Evolutionary conservation across 2,888 invertebrate species (phyloP), one percentile per base, ranked within the genome.

Genomic region (Synergus laeviventris): DNA sequence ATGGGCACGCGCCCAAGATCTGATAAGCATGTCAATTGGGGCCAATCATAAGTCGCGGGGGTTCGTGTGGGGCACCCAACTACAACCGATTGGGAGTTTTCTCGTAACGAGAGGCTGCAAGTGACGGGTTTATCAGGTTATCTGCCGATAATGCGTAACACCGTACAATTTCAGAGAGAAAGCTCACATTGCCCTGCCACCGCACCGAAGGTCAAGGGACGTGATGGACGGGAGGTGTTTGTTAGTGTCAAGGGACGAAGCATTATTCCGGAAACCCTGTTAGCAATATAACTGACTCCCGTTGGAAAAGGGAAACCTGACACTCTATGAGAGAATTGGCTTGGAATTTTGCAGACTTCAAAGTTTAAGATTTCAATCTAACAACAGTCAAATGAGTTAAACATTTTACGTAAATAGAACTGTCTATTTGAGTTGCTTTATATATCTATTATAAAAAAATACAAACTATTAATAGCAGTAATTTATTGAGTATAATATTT

Each of bases 1-100:
- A 88, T 89, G 89, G 89, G 86, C 89, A 87, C 88, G 87, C 84
- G 88, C 80, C 86, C 79, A 81, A 78, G 86, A 89, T 89, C 88
- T 85, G 89, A 89, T 89, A 89, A 87, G 83, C 83, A 81, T 85
- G 84, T 88, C 87, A 87, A 89, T 89, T 87, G 89, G 87, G 87
- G 85, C 85, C 87, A 87, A 88, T 89, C 88, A 85, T 85, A 88
- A 88, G 86, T 87, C 80, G 84, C 83, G 82, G 81, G 86, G 84
- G 86, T 85, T 85, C 84, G 81, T 79, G 56, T 39, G 60, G 38
- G 42, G 49, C 62, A 75, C 76, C 73, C 12, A 64, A 76, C 75
- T 21, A 42, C n/a, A 36, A 14, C 12, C n/a, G 79, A 39, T 74
- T 61, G 81, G 77, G 79, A 84, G 84, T 84, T 84, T 82, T 80